Evolutionary conservation across 2,888 invertebrate genomes (phyloP).

Genomic region (Chymomyza fuscimana): DNA sequence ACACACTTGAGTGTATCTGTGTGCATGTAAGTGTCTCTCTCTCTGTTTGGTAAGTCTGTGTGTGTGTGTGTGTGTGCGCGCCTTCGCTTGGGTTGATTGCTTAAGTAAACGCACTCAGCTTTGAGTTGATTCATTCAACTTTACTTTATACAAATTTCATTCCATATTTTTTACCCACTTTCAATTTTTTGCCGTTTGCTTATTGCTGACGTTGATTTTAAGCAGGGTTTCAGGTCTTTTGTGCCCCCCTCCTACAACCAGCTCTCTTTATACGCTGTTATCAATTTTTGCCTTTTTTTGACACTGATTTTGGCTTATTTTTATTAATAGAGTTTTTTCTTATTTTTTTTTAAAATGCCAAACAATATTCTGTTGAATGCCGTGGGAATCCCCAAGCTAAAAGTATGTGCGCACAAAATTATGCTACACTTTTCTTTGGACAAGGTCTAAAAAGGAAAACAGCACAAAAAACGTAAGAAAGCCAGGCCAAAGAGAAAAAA

Average conservation of each 20-base stretch:
- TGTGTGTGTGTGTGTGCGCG: conserved; percentile 37
- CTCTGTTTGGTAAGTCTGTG: conserved; percentile 8
- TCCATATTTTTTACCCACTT: conserved; percentile 39
- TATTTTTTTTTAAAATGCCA: conserved; percentile 47
- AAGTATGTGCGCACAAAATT: conserved; percentile 58
- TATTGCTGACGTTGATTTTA: conserved; percentile 15
- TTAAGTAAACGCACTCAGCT: conserved; percentile 71
- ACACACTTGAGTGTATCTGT: conserved; percentile 31
- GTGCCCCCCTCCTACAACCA: conserved; percentile 21
- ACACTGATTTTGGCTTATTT: conserved; percentile 60
- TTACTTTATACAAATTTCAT: conserved; percentile 56
- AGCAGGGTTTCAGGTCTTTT: conserved; percentile 24
- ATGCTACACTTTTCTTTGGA: conserved; percentile 51
- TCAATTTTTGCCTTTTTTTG: conserved; percentile 54
- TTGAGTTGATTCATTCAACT: conserved; percentile 61
- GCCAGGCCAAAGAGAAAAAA: background rate
- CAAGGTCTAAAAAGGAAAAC: background rate
- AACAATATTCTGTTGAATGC: conserved; percentile 52
- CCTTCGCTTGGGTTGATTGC: conserved; percentile 73
- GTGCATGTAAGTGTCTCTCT: conserved; percentile 9
- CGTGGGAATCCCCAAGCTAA: background rate
- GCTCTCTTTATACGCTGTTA: conserved; percentile 32
- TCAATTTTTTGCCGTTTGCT: conserved; percentile 16
- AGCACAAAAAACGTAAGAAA: background rate
- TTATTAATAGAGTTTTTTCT: conserved; percentile 64